Base-by-base conservation (phyloP, 2,113 vertebrate species). In the Otis tarda region DNA sequence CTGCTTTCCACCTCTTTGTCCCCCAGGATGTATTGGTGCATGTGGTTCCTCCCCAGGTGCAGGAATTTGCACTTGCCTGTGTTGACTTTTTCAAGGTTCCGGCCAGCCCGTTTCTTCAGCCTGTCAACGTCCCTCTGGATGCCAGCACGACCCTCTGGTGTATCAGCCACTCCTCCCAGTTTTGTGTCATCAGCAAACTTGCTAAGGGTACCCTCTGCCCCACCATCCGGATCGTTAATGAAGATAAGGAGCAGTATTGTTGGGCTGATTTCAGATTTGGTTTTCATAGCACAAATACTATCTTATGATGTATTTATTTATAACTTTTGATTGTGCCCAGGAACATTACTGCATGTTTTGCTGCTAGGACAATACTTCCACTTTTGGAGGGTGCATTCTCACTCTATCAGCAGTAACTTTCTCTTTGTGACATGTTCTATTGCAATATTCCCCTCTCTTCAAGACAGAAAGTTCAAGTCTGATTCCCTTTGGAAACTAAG, bases 11-110 rank as follows among this genome's bases (percentile, higher is more conserved):
- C 52, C 31, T 1, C 0, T 57, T 43, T 9, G 3, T 6, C 35
- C 27, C 24, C 9, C 25, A 45, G 27, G 13, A 8, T 45, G 6
- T 45, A 8, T 53, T 31, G 63, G 37, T 70, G 33, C n/a, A 4
- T 33, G 18, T 1, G 4, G 12, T 37, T 59, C 69, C 35, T 67
- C 9, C 13, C 7, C 1, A 1, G 25, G 30, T 60, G 37, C 45
- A 22, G 37, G 60, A 31, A 27, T 59, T 67, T 37, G 50, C 43
- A 35, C 50, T 56, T 64, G 33, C 18, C 12, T 2, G 16, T 53
- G 11, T 27, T 53, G 55, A 61, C 47, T 11, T 17, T 79, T 7
- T 9, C 19, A 33, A 53, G 37, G n/a, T 85, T 73, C 37, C 25
- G 31, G 19, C 39, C 64, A 70, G 15, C 25, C 49, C 12, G 5